These are phyloP conservation scores for Agrotis ipsilon DNA, from an alignment of 2,888 invertebrate genomes.

Conservation along the genomic window DNA sequence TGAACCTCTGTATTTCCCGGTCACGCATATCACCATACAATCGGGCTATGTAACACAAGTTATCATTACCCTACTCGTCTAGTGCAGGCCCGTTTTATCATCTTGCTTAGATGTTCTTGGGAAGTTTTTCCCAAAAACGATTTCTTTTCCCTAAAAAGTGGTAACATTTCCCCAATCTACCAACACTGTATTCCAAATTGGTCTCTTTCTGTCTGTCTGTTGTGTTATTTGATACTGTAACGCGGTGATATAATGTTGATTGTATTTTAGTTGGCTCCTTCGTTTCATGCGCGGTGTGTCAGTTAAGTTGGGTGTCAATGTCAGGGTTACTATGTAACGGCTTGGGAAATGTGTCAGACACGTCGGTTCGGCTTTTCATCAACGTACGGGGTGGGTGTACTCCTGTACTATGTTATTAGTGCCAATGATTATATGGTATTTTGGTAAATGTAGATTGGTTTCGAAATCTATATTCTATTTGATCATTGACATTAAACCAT, in stretches of 20 bases:
- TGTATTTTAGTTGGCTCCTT: slow-evolving; percentile 45
- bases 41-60: neutral
- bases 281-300: slow-evolving; percentile 19
- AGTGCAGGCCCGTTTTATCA: no score
- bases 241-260: slow-evolving; percentile 49
- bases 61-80: neutral
- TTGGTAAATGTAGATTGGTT: no score
- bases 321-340: slow-evolving; percentile 35
- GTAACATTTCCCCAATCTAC: neutral
- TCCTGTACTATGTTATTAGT: neutral
- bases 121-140: neutral
- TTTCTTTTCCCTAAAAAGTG: neutral
- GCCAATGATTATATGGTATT: neutral
- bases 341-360: slow-evolving; percentile 14
- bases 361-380: neutral
- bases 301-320: slow-evolving; percentile 40
- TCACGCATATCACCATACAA: no score
- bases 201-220: slow-evolving; percentile 34
- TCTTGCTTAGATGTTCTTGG: no score
- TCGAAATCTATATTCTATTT: neutral
- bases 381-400: slow-evolving; percentile 5
- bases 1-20: no score
- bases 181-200: slow-evolving; percentile 54
- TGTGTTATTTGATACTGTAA: slow-evolving; percentile 61
- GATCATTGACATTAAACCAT: neutral